Evolutionary conservation across 1,140 invertebrate species (phyloP), one percentile per base, ranked within the genome.

Genomic region (Cotesia typhae): DNA sequence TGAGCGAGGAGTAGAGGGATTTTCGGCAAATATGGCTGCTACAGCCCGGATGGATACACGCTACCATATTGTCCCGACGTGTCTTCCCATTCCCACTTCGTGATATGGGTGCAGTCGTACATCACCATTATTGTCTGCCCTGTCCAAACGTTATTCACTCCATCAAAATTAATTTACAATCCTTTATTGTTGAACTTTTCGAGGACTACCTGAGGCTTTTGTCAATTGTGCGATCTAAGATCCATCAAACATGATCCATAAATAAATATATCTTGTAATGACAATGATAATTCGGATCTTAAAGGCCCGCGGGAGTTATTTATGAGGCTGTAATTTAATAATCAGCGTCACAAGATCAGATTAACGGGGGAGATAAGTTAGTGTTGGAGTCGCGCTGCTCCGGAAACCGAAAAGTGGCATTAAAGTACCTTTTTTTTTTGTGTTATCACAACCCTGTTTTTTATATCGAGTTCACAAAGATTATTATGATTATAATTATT

Each of bases 241-340:
- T 28, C 28, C 28, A 28, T 28, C 28, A 28, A 28, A 28, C 28
- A 28, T 28, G 28, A 28, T 28, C 28, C 28, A 28, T 28, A 28
- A 28, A 28, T 28, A 28, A 28, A 28, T 28, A 28, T 28, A 28
- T 28, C 28, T 28, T 28, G 5, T 47, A 47, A 47, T 47, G 41
- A 47, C 41, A 47, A 7, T 47, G 52, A 81, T 83, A 82, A 84
- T 77, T 52, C 72, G 10, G 41, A 70, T 41, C 69, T 73, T 55
- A 67, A 55, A 73, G 79, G 77, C 76, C 72, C 72, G 75, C 70
- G 74, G 76, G 60, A 6, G 75, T 81, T 86, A 85, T 86, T 86
- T 86, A 86, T 81, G 82, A 78, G 78, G 78, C 76, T 80, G 82
- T 85, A 85, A 87, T 87, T 86, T 84, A 86, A 87, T 87, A 85